Evolutionary conservation across 2,888 invertebrate species (phyloP), one percentile per base, ranked within the genome.

Genomic region (Pinctada fucata): DNA sequence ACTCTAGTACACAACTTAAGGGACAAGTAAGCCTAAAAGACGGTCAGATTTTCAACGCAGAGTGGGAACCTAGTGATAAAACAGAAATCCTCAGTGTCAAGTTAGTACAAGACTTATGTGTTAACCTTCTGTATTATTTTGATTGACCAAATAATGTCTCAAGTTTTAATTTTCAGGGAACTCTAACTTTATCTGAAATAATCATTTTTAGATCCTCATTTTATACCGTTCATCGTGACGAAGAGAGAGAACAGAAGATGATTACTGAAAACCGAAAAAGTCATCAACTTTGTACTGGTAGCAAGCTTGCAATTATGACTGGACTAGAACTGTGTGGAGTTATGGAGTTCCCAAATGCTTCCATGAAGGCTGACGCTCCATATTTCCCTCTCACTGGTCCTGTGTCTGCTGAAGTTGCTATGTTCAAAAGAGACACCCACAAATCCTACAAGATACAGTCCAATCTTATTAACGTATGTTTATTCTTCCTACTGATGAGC

Each of bases 271-370:
- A 95, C 83, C 94, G 95, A 73, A 94, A 95, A 72, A 94, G 95
- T 5, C 81, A 93, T 1, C 85, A 84, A 31, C 81, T 85, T 0
- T 93, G 93, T 84, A 87, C 91, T 0, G 90, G 92, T 5, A 81
- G 78, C 31, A 79, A 79, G 4, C 72, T 89, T n/a, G 96, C 96
- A 87, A 95, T 95, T 81, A 95, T 96, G 0, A 94, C 97, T 16
- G 98, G 98, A 0, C 94, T 98, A 75, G 96, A 97, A 93, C 93
- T 97, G 58, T 98, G 97, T 90, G 95, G 95, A 0, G 95, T 96
- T 78, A 95, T 96, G 87, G 83, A 89, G 52, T 89, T 90, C 76
- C 87, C 93, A 95, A 94, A 95, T 96, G 88, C 95, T 95, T 0
- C 94, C 95, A 89, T 95, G 95, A 81, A 82, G 8, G 77, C 74